Percentiles rank a stretch among this genome's conserved stretches.
Evolutionary conservation across 2,797 vertebrate species (phyloP).

Genomic region (Centropyge bicolor): DNA sequence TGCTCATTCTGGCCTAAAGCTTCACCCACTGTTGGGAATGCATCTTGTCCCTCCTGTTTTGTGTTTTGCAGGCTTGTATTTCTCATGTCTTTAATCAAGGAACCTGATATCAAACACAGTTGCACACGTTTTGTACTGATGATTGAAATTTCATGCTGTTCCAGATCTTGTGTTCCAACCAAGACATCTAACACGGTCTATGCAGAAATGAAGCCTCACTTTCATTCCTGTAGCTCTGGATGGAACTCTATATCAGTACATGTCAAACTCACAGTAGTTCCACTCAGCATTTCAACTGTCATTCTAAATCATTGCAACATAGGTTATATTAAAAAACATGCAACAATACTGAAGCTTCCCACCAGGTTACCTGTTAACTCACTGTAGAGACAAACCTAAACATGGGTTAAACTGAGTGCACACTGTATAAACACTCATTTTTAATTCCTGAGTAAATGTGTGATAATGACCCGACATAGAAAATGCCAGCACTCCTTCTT

Average conservation of each 20-base stretch:
- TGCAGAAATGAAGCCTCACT: background rate
- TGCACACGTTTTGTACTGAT: no score
- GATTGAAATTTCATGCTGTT: no score
- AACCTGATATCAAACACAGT: no score
- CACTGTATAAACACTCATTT: background rate
- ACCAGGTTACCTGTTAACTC: background rate
- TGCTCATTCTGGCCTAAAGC: no score
- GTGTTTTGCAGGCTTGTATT: no score
- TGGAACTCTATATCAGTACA: background rate
- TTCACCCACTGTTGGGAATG: no score
- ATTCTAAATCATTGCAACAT: background rate
- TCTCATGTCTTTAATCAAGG: no score
- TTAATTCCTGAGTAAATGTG: background rate
- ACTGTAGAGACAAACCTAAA: background rate
- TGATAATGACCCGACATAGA: constrained; percentile 6
- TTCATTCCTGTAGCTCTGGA: no score
- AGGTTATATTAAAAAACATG: background rate
- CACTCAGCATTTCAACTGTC: background rate
- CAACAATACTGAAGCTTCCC: background rate
- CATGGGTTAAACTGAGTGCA: background rate
- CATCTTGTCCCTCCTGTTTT: no score
- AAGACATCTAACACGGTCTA: background rate
- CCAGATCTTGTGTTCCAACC: background rate
- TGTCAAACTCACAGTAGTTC: background rate
- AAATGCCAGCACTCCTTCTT: constrained; percentile 8